These are phyloP conservation scores for Sebastes steindachneri DNA, from an alignment of 2,797 vertebrate species.

Conservation along the genomic window DNA sequence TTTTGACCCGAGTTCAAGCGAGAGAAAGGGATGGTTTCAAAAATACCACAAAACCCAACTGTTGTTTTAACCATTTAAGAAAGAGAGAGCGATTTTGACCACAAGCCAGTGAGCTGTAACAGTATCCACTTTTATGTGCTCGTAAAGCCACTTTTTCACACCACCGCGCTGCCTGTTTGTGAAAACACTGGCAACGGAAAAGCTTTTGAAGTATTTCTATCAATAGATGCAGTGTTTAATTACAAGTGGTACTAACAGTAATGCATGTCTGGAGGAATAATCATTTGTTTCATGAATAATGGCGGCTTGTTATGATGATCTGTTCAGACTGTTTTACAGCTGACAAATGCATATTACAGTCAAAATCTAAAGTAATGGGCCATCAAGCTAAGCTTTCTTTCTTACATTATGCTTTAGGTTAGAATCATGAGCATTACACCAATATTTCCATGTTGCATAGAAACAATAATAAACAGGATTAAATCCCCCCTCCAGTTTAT, in stretches of 20 bases:
- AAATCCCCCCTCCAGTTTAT: not conserved
- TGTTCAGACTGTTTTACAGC: not conserved
- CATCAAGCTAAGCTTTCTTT: not conserved
- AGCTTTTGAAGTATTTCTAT: conserved; percentile 54
- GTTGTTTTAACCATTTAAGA: conserved; percentile 71
- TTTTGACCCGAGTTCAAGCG: conserved; percentile 53
- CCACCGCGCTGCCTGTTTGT: conserved; percentile 47
- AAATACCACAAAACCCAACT: conserved; percentile 62
- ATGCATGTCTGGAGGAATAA: conserved; percentile 3
- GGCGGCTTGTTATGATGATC: not conserved
- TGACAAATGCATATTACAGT: not conserved
- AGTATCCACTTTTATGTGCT: conserved; percentile 65
- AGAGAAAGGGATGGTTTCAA: conserved; percentile 47
- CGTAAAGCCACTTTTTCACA: conserved; percentile 66
- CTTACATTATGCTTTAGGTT: not conserved
- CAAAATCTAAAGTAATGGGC: not conserved
- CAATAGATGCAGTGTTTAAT: conserved; percentile 13
- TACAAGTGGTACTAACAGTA: not conserved
- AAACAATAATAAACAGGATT: conserved; percentile 40
- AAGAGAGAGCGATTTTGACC: conserved; percentile 44
- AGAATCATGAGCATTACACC: not conserved
- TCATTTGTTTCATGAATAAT: not conserved
- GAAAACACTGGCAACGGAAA: conserved; percentile 36
- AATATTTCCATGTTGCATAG: conserved; percentile 13
- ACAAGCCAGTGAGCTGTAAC: conserved; percentile 65